Evolutionary conservation across 2,113 vertebrate species (phyloP).

Genomic region (Macrotus californicus): DNA sequence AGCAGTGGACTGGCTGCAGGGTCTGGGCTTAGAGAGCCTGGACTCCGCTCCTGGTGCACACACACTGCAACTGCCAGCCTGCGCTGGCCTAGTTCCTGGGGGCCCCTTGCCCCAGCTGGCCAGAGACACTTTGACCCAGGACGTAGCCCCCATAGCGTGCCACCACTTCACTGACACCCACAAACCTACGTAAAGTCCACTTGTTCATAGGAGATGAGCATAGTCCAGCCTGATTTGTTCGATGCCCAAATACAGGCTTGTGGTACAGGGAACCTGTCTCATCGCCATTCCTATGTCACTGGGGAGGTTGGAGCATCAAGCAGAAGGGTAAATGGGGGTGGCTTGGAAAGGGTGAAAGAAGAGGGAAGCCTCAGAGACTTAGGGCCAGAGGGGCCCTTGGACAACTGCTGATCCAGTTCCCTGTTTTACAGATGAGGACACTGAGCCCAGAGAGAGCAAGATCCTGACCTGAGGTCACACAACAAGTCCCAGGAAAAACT

Average conservation of each 20-base stretch:
- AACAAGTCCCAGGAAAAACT: background rate
- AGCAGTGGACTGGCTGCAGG: background rate
- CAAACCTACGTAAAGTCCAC: background rate
- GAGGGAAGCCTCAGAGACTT: background rate
- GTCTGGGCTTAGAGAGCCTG: background rate
- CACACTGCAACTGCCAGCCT: background rate
- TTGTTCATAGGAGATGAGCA: conserved; percentile 55
- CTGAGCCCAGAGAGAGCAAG: background rate
- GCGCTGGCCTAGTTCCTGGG: background rate
- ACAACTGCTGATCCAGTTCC: background rate
- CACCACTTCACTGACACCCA: background rate
- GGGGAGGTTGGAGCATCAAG: background rate
- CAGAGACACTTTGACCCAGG: conserved; percentile 35
- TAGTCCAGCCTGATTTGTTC: conserved; percentile 64
- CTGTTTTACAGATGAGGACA: background rate
- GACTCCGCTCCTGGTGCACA: background rate
- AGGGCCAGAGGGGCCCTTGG: background rate
- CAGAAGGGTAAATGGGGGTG: background rate
- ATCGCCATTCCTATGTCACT: background rate
- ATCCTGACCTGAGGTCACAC: background rate
- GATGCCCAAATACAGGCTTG: background rate
- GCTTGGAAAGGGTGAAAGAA: background rate
- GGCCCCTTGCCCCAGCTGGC: background rate
- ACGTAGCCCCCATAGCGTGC: background rate
- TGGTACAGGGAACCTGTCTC: background rate